phyloP scores from a whole-genome alignment of 2,888 invertebrate species.

The Synergus japonicus region DNA sequence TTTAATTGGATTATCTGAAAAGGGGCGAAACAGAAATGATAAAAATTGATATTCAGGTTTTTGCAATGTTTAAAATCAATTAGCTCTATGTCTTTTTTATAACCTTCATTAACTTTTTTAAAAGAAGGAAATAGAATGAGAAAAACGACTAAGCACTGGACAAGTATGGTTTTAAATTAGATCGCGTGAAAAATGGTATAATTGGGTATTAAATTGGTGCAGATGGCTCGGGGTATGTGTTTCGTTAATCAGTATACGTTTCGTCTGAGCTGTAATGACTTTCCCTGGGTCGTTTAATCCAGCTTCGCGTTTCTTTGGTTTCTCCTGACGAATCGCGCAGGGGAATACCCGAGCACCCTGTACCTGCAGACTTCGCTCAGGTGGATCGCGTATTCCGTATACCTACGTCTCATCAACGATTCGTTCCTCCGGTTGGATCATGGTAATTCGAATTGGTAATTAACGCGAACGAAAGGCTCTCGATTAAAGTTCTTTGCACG shows the following conservation, averaged over 20 bases:
- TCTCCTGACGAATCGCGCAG: conserved; percentile 13
- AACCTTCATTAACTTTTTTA: not conserved
- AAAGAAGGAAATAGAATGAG: not conserved
- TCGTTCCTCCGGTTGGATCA: conserved; percentile 61
- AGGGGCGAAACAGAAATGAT: not conserved
- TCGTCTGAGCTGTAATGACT: conserved; percentile 33
- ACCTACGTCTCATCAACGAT: conserved; percentile 65
- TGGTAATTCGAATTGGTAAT: conserved; percentile 58
- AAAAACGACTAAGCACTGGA: not conserved
- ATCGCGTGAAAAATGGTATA: conserved; percentile 25
- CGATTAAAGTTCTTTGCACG: conserved; percentile 42
- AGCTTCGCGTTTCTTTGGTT: conserved; percentile 41
- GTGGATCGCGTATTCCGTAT: conserved; percentile 41
- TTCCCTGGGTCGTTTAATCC: conserved; percentile 36
- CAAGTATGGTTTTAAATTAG: conserved; percentile 2
- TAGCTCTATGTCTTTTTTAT: not conserved
- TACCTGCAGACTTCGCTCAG: conserved; percentile 47
- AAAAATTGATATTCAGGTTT: conserved; percentile 1
- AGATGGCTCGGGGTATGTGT: conserved; percentile 2
- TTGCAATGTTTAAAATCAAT: not conserved
- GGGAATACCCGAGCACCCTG: conserved; percentile 46
- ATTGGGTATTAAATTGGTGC: conserved; percentile 32
- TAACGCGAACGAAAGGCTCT: conserved; percentile 54
- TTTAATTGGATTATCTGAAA: conserved; percentile 25
- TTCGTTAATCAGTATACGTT: conserved; percentile 37